Percentiles rank a stretch among this genome's conserved stretches.
Conservation (phyloP, 2,113 vertebrate species). For the Phaethornis superciliosus region DNA sequence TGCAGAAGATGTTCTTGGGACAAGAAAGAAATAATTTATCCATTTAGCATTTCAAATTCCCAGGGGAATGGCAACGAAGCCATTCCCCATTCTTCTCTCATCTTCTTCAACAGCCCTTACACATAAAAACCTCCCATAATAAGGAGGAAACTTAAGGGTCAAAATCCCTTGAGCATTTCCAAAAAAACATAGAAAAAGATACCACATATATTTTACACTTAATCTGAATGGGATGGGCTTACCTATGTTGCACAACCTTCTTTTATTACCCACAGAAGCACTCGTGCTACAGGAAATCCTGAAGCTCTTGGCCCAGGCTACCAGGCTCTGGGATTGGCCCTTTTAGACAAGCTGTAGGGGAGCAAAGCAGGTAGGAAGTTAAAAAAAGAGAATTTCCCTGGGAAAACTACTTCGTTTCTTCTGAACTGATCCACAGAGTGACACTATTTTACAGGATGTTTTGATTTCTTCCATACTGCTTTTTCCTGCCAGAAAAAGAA, state of each 20-base stretch:
- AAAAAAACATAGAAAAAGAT: not conserved
- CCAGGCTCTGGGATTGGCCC: not conserved
- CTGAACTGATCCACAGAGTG: not conserved
- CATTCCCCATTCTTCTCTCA: not conserved
- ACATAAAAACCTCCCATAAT: not conserved
- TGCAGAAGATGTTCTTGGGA: not conserved
- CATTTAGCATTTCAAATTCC: not conserved
- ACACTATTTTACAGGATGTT: not conserved
- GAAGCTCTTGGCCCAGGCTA: not conserved
- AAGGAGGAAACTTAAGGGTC: not conserved
- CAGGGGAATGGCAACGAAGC: not conserved
- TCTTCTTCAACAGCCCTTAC: not conserved
- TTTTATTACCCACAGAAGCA: not conserved
- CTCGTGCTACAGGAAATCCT: not conserved
- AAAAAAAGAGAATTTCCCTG: not conserved
- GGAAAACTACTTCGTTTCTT: not conserved
- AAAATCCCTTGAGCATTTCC: not conserved
- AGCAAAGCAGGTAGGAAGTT: accelerated
- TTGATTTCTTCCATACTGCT: not conserved
- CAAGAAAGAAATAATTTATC: not conserved
- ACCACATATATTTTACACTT: not conserved
- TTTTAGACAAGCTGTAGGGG: not conserved
- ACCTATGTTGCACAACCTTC: not conserved
- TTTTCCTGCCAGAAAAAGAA: not conserved
- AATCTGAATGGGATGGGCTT: not conserved